Conservation (phyloP, 2,888 invertebrate genomes). For the Axea sp. region DNA sequence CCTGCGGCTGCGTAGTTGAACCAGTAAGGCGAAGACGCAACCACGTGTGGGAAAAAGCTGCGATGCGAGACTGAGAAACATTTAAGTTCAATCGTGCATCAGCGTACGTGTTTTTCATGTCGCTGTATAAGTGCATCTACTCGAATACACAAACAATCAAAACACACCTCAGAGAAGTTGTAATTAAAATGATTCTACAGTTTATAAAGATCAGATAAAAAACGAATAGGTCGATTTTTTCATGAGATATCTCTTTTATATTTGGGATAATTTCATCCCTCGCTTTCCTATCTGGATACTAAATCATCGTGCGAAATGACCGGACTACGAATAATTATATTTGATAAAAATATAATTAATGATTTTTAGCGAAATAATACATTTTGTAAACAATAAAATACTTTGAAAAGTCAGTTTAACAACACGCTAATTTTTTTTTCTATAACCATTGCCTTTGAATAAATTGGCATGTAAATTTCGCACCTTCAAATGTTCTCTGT, state of each 20-base stretch:
- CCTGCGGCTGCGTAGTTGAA: conserved; percentile 59
- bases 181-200: conserved; percentile 52
- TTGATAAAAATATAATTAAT: too few species aligned
- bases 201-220: conserved; percentile 48
- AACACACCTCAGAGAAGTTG: conserved; percentile 10
- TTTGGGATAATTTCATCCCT: conserved; percentile 7
- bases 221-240: conserved; percentile 12
- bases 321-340: background rate
- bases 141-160: conserved; percentile 16
- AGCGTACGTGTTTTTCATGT: conserved; percentile 24
- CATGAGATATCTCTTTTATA: conserved; percentile 19
- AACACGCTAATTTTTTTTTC: too few species aligned
- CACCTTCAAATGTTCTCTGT: too few species aligned
- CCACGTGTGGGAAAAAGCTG: conserved; percentile 63
- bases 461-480: too few species aligned
- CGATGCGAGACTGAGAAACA: conserved; percentile 66
- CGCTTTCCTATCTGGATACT: conserved; percentile 21
- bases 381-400: too few species aligned
- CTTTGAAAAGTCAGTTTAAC: too few species aligned
- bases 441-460: too few species aligned
- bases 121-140: conserved; percentile 24
- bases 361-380: too few species aligned
- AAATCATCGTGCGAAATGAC: conserved; percentile 17
- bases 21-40: conserved; percentile 54
- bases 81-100: conserved; percentile 55